phyloP scores from a whole-genome alignment of 2,888 invertebrate species.

The Norana najaformis region DNA sequence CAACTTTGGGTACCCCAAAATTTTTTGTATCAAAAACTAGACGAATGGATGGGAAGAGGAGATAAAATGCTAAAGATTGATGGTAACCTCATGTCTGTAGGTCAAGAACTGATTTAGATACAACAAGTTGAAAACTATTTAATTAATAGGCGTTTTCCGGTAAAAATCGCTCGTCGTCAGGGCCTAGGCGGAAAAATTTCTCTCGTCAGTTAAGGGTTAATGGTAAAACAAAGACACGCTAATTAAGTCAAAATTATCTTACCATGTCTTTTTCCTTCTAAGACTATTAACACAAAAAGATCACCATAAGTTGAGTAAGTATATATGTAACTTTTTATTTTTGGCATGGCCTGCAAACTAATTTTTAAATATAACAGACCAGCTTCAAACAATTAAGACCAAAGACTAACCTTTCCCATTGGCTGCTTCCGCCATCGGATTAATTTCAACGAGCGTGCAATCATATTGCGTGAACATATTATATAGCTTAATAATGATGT shows the following conservation, averaged over 20 bases:
- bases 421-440: constrained; percentile 91
- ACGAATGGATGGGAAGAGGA: too few relatives aligned
- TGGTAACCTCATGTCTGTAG: too few relatives aligned
- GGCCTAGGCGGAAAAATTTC: too few relatives aligned
- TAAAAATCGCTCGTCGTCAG: too few relatives aligned
- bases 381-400: neutral
- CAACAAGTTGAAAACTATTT: too few relatives aligned
- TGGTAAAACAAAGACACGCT: neutral
- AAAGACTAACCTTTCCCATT: constrained; percentile 61
- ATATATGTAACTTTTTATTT: neutral
- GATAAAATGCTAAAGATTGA: too few relatives aligned
- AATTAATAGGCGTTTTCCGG: too few relatives aligned
- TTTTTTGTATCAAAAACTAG: too few relatives aligned
- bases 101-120: too few relatives aligned
- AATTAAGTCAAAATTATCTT: neutral
- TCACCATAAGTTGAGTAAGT: neutral
- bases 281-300: neutral
- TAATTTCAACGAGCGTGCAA: constrained; percentile 80
- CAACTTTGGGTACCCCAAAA: too few relatives aligned
- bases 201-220: too few relatives aligned
- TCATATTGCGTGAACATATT: constrained; percentile 84
- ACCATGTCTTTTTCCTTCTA: neutral
- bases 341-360: neutral
- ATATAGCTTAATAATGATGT: constrained; percentile 81
- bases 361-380: neutral